Evolutionary conservation across 2,797 vertebrate genomes (phyloP).

Genomic region (Propithecus perrieri): DNA sequence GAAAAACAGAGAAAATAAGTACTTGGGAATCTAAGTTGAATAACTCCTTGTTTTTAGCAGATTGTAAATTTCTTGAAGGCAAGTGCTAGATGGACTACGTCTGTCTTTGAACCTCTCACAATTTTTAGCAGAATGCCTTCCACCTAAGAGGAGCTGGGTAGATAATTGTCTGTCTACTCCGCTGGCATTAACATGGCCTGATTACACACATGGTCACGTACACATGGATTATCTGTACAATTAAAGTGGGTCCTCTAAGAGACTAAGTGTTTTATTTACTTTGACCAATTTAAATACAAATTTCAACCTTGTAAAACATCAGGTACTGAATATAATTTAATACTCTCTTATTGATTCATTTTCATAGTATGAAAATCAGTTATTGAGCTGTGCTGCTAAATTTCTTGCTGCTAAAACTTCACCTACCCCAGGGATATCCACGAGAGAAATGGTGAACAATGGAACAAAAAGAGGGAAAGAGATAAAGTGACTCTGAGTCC

Average conservation of each 20-base stretch:
- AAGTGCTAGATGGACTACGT: neutral
- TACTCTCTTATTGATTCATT: neutral
- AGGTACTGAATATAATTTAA: neutral
- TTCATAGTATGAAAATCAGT: neutral
- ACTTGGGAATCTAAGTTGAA: neutral
- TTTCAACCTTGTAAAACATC: neutral
- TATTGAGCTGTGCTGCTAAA: neutral
- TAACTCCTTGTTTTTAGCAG: neutral
- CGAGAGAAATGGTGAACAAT: neutral
- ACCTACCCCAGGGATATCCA: neutral
- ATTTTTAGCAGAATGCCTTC: neutral
- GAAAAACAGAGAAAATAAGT: neutral
- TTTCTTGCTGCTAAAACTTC: neutral
- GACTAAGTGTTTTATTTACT: neutral
- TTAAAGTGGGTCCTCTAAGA: neutral
- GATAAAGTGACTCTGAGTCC: neutral
- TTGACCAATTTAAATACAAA: neutral
- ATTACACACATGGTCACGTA: neutral
- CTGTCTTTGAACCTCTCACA: neutral
- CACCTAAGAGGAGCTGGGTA: neutral
- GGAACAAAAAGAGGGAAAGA: neutral
- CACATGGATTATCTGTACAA: neutral
- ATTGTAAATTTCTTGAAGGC: neutral
- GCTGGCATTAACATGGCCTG: neutral
- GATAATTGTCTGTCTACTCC: neutral